Evolutionary conservation across 2,113 vertebrate genomes (phyloP), one percentile per base, ranked within the genome.

Genomic region (Anhinga anhinga): DNA sequence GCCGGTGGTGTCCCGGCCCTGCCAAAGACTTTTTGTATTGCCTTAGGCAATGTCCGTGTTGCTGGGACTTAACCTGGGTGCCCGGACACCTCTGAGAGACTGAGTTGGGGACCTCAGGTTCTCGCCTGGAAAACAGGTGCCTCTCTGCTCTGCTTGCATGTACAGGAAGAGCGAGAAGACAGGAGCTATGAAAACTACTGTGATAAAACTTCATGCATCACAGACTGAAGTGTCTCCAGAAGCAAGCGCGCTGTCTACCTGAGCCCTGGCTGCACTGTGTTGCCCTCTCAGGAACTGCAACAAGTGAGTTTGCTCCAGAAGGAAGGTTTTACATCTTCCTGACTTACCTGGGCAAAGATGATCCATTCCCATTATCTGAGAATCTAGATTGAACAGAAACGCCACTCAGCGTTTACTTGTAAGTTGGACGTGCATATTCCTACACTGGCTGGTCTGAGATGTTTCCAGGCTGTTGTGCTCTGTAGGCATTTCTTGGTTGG

Each of bases 191-290:
- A 69, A 74, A 63, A 26, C 20, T 25, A 25, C 22, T 13, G 34
- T 20, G 44, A 42, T 19, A 45, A 47, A 74, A n/a, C 32, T 61
- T 59, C 4, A 55, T 44, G 20, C 8, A 50, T 42, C 47, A 61
- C 42, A 62, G 36, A 14, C 26, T n/a, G 21, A 79, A 80, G 10
- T 23, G 6, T 29, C 29, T 84, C 56, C 42, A 76, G 62, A 72
- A 90, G 45, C 2, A 67, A 83, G 47, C 0, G 0, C 1, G 1
- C 11, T 20, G 12, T 22, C 61, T 71, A 19, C 18, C 15, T 0
- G 0, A 70, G 32, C 40, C 40, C 52, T 56, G 9, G 32, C 34
- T 81, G 21, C 23, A 38, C 25, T 23, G 5, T 30, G 12, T 47
- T 2, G 1, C 49, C 25, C 15, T 76, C 50, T 61, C 79, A 61